Percentiles rank a stretch among this genome's conserved stretches.
Evolutionary conservation across 2,113 vertebrate species (phyloP).

Genomic region (Podarcis cretensis): DNA sequence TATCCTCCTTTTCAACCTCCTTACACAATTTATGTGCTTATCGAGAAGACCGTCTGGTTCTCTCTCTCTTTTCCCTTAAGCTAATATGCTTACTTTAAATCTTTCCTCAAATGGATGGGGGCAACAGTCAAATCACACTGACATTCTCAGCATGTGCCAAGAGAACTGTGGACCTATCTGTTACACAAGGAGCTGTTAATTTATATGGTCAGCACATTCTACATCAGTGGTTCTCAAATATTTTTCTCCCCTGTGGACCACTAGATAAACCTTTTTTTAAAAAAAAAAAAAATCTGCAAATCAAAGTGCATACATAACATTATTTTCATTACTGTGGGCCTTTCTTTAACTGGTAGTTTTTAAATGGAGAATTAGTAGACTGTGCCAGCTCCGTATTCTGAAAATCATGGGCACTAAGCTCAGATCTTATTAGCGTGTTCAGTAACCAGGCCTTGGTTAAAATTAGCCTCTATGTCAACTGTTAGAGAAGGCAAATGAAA

Average conservation of each 20-base stretch:
- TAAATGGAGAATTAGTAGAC: neutral
- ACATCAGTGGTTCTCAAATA: neutral
- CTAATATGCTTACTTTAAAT: neutral
- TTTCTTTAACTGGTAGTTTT: neutral
- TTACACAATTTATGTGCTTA: neutral
- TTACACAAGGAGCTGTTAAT: neutral
- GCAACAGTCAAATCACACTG: neutral
- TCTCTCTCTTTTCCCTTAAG: neutral
- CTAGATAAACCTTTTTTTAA: neutral
- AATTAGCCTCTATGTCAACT: neutral
- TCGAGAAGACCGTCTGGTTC: neutral
- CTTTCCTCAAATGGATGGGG: neutral
- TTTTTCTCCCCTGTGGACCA: too few relatives aligned
- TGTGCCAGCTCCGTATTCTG: neutral
- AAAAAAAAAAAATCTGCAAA: neutral
- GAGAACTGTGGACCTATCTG: neutral
- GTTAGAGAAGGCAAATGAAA: neutral
- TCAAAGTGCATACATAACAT: neutral
- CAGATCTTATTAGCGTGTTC: neutral
- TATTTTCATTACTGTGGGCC: neutral
- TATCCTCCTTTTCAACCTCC: neutral
- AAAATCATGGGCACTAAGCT: neutral
- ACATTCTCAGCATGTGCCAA: too few relatives aligned
- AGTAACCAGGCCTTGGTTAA: neutral
- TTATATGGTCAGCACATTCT: neutral